phyloP scores from a whole-genome alignment of 1,140 invertebrate species.

The Aleiodes sp. region DNA sequence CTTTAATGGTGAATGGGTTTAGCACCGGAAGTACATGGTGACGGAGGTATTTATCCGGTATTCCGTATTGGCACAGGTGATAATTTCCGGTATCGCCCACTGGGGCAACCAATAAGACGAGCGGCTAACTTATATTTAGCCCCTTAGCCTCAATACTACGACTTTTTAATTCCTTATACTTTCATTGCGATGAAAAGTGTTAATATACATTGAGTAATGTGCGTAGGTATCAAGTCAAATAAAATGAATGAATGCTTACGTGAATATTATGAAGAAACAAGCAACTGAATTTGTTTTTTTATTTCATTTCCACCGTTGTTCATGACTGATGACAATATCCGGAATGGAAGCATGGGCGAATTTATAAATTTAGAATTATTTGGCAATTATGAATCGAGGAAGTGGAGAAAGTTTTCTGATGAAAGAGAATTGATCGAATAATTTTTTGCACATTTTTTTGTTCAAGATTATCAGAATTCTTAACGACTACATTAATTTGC shows the following conservation, averaged over 20 bases:
- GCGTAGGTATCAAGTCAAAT: background rate
- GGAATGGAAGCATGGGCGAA: too few species aligned
- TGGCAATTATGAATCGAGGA: too few species aligned
- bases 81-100: slow-evolving; percentile 45
- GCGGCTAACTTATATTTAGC: slow-evolving; percentile 5
- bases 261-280: background rate
- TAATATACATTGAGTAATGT: background rate
- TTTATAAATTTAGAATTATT: too few species aligned
- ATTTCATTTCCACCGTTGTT: background rate
- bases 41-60: background rate
- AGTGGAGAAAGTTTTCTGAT: too few species aligned
- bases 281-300: background rate
- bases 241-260: slow-evolving; percentile 7
- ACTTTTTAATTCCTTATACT: background rate
- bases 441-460: too few species aligned
- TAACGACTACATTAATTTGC: too few species aligned
- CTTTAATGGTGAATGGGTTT: background rate
- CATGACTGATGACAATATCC: background rate
- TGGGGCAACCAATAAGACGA: slow-evolving; percentile 12
- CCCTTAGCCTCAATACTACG: background rate
- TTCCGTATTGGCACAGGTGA: slow-evolving; percentile 42
- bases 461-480: too few species aligned
- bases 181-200: background rate
- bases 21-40: background rate
- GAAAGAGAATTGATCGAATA: too few species aligned